Conservation (phyloP, 2,888 invertebrate species). For the Cataglyphis livida region DNA sequence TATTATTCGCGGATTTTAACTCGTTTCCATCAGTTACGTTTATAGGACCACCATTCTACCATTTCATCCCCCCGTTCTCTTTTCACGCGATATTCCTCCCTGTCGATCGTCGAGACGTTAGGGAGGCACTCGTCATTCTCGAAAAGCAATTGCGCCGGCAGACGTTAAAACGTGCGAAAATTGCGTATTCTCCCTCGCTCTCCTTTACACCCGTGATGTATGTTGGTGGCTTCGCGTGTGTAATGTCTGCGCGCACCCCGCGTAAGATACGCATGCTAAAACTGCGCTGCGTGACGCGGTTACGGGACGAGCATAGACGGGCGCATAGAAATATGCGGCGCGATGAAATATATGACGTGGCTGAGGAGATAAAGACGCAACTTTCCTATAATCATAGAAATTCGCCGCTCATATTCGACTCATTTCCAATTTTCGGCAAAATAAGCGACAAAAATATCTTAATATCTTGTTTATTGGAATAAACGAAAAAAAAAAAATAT, state of each 20-base stretch:
- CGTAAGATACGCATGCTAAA: slow-evolving; percentile 59
- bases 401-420: background rate
- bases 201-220: slow-evolving; percentile 36
- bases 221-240: slow-evolving; percentile 58
- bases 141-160: slow-evolving; percentile 65
- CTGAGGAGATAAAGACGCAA: slow-evolving; percentile 44
- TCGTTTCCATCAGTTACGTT: slow-evolving; percentile 30
- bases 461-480: too few relatives aligned
- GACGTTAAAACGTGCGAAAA: slow-evolving; percentile 69
- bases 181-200: slow-evolving; percentile 57
- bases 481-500: background rate
- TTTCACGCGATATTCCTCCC: slow-evolving; percentile 43
- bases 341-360: slow-evolving; percentile 14
- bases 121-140: slow-evolving; percentile 56
- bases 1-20: slow-evolving; percentile 40
- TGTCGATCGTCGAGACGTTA: slow-evolving; percentile 51
- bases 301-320: slow-evolving; percentile 61
- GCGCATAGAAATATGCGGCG: slow-evolving; percentile 35
- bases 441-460: background rate
- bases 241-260: slow-evolving; percentile 64
- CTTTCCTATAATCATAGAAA: slow-evolving; percentile 1
- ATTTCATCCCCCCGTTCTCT: background rate
- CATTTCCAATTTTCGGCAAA: background rate
- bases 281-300: slow-evolving; percentile 63
- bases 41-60: background rate